Evolutionary conservation across 2,797 vertebrate species (phyloP), one percentile per base, ranked within the genome.

Genomic region (Xiphorhynchus erythropygius): DNA sequence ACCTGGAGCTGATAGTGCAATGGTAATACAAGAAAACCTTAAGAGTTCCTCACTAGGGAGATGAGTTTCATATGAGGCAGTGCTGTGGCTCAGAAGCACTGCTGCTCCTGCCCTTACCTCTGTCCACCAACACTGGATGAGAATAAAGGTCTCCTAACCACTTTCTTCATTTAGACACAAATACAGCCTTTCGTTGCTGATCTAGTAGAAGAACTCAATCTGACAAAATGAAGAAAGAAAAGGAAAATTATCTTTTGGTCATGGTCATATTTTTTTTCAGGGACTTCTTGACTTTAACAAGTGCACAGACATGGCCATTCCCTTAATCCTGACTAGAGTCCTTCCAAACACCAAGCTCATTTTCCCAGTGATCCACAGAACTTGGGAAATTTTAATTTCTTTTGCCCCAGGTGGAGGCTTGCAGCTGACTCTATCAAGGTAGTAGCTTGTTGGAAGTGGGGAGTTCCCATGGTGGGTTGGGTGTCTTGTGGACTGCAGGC

Each of bases 71-170:
- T 35, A 23, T 15, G 75, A 71, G 15, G 42, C 32, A 49, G 14
- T 33, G 17, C 30, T 44, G n/a, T 42, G 64, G 32, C 56, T 67
- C 32, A 30, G 46, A 79, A 50, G 21, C 30, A 19, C 32, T 1
- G 2, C 30, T 65, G 39, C 18, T 89, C 32, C 68, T 84, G n/a
- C 59, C 23, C 13, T 73, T 80, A 33, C 32, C 32, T 21, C 33
- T 50, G 16, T 10, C 10, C 49, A 81, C 17, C 30, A 47, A 13
- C 0, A 1, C 0, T 30, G 15, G 59, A 57, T 73, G 35, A 32
- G 23, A 77, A 27, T 47, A 50, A 62, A 32, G 8, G 11, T 69
- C 15, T 78, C n/a, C 42, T 68, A 18, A 68, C 1, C 6, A 5
- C 39, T 59, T 87, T 56, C 35, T 70, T 33, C 37, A 32, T 27